Evolutionary conservation across 1,140 invertebrate genomes (phyloP).

Genomic region (Drosophila hydei): DNA sequence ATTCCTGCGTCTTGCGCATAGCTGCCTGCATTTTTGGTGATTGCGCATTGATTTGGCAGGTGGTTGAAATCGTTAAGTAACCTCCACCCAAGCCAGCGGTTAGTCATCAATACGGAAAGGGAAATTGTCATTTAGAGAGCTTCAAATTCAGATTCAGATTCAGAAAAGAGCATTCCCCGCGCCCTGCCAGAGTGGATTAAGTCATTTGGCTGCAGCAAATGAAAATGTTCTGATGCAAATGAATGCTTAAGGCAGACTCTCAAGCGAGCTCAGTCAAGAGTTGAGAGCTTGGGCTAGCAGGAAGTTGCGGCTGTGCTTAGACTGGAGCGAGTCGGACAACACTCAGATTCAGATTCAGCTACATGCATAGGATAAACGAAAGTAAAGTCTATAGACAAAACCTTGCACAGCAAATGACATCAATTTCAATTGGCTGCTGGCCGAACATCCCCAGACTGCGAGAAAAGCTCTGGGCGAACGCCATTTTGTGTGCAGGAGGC

Average conservation of each 20-base stretch:
- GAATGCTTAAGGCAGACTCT: too few relatives aligned
- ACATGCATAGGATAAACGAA: too few relatives aligned
- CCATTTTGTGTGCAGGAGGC: slow-evolving; percentile 8
- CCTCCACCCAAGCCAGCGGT: slow-evolving; percentile 4
- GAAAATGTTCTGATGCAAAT: too few relatives aligned
- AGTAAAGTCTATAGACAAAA: too few relatives aligned
- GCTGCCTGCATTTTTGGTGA: slow-evolving; percentile 1
- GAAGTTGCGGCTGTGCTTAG: too few relatives aligned
- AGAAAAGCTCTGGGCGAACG: slow-evolving; percentile 1
- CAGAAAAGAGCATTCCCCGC: not conserved
- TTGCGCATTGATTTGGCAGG: slow-evolving; percentile 62
- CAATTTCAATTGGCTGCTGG: slow-evolving; percentile 6
- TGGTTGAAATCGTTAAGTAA: slow-evolving; percentile 32
- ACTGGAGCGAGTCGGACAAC: not conserved
- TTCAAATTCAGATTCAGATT: not conserved
- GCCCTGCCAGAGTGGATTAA: not conserved
- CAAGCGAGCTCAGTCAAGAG: too few relatives aligned
- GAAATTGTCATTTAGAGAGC: slow-evolving; percentile 10
- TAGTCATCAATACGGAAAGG: slow-evolving; percentile 31
- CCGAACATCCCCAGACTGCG: slow-evolving; percentile 3
- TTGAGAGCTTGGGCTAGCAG: too few relatives aligned
- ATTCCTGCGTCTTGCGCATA: not conserved
- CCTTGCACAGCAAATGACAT: not conserved
- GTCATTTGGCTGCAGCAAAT: too few relatives aligned
- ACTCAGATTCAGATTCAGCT: too few relatives aligned